Evolutionary conservation across 2,888 invertebrate genomes (phyloP), one percentile per base, ranked within the genome.

Genomic region (Temnothorax ravouxi): DNA sequence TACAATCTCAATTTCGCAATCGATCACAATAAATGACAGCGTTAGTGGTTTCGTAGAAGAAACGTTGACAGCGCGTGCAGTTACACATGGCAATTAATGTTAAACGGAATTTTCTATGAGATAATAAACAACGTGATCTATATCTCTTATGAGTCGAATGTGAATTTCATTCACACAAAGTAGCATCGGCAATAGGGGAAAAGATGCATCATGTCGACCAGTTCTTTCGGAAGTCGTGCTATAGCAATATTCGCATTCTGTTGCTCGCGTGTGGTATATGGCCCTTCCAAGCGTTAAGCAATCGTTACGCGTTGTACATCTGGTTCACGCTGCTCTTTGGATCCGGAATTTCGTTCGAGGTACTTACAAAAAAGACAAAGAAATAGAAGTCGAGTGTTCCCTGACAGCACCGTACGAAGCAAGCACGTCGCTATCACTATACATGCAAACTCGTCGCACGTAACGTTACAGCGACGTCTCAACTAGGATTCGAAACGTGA

Each of bases 81-180:
- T 8, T 21, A 8, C n/a, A 18, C 41, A 41, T 15, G 21, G 21
- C 38, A 21, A 54, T 29, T 8, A 8, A 25, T 18, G 1, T 74
- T 59, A 64, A 62, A 76, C 50, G 15, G 75, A 76, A 76, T 64
- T 3, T 47, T 38, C 50, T 1, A 62, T 76, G 38, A 76, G 9
- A 15, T 6, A 62, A n/a, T 3, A 18, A n/a, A 38, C 15, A 25
- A 29, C 6, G 13, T 9, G 0, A 38, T 76, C 21, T 21, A 38
- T 62, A 50, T 59, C 18, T 6, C 3, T 3, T 5, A 25, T 8
- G 5, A 38, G 21, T 62, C 4, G 1, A 74, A 62, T 38, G 6
- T 47, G 15, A 75, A 64, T 76, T 64, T 76, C 1, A 8, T 18
- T 50, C 25, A 15, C 38, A 25, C 2, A 21, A 64, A 18, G 38